Evolutionary conservation across 1,140 invertebrate genomes (phyloP).

Genomic region (Akabosia matsudoensis): DNA sequence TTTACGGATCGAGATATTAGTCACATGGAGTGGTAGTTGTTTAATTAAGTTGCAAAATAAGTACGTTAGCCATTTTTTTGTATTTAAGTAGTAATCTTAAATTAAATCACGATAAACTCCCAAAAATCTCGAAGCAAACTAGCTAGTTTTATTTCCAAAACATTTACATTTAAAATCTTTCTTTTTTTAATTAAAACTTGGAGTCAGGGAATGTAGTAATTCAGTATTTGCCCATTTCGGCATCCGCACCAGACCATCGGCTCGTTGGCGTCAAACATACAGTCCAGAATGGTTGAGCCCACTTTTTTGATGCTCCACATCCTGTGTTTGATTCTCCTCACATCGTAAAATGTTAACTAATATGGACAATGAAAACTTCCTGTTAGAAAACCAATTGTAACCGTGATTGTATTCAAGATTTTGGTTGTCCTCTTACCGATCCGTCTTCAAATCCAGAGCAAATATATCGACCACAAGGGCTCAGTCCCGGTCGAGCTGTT

Average conservation of each 20-base stretch:
- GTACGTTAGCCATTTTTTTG: neutral
- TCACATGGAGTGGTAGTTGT: neutral
- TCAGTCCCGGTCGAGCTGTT: slow-evolving; percentile 31
- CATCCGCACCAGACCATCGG: slow-evolving; percentile 37
- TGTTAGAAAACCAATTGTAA: neutral
- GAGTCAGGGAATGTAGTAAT: slow-evolving; percentile 24
- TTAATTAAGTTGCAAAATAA: neutral
- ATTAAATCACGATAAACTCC: neutral
- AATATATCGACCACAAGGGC: slow-evolving; percentile 43
- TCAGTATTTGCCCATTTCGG: slow-evolving; percentile 37
- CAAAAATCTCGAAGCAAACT: neutral
- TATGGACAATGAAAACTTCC: slow-evolving; percentile 1
- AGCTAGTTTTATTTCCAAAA: neutral
- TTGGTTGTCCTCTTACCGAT: slow-evolving; percentile 25
- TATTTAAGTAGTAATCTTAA: neutral
- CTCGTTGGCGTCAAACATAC: slow-evolving; percentile 31
- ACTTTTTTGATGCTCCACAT: neutral
- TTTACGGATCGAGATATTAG: slow-evolving; percentile 58
- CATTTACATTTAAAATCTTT: too few relatives aligned
- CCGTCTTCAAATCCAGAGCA: slow-evolving; percentile 40
- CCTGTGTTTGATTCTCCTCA: slow-evolving; percentile 36
- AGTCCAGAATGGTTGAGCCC: slow-evolving; percentile 34
- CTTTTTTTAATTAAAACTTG: too few relatives aligned
- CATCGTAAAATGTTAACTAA: slow-evolving; percentile 40
- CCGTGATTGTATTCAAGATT: neutral